These are phyloP conservation scores for Megalonaias nervosa DNA, from an alignment of 1,140 invertebrate genomes.

Conservation along the genomic window DNA sequence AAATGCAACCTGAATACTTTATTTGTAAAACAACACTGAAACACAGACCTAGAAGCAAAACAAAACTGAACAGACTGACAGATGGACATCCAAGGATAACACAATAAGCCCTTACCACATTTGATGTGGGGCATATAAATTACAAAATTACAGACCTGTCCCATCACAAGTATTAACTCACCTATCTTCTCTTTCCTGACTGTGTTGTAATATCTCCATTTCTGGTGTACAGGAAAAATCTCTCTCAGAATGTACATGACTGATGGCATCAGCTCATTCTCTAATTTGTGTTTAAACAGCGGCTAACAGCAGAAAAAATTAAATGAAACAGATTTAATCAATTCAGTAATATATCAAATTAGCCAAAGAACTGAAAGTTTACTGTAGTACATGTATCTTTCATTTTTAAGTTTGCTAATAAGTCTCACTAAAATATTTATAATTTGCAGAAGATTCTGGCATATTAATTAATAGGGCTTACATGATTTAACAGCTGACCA, in stretches of 20 bases:
- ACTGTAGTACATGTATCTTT: neutral
- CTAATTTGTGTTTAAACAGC: slow-evolving; percentile 42
- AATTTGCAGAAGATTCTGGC: too few relatives aligned
- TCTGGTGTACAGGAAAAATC: slow-evolving; percentile 70
- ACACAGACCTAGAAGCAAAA: too few relatives aligned
- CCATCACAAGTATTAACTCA: slow-evolving; percentile 7
- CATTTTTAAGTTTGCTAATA: neutral
- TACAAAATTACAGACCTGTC: neutral
- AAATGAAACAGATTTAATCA: neutral
- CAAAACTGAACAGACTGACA: too few relatives aligned
- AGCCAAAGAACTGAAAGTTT: slow-evolving; percentile 11
- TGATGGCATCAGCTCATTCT: slow-evolving; percentile 62
- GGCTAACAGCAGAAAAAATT: slow-evolving; percentile 44
- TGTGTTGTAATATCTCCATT: slow-evolving; percentile 68
- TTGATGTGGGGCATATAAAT: neutral
- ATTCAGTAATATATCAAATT: slow-evolving; percentile 1
- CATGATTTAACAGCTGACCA: too few relatives aligned
- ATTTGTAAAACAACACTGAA: too few relatives aligned
- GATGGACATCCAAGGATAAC: too few relatives aligned
- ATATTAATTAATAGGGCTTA: too few relatives aligned
- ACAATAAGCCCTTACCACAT: too few relatives aligned
- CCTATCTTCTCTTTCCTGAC: slow-evolving; percentile 62
- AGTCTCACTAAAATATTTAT: too few relatives aligned
- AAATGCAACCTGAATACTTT: too few relatives aligned
- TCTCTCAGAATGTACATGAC: slow-evolving; percentile 69